phyloP scores from a whole-genome alignment of 2,888 invertebrate species.

The Trissonchulus latispiculum region DNA sequence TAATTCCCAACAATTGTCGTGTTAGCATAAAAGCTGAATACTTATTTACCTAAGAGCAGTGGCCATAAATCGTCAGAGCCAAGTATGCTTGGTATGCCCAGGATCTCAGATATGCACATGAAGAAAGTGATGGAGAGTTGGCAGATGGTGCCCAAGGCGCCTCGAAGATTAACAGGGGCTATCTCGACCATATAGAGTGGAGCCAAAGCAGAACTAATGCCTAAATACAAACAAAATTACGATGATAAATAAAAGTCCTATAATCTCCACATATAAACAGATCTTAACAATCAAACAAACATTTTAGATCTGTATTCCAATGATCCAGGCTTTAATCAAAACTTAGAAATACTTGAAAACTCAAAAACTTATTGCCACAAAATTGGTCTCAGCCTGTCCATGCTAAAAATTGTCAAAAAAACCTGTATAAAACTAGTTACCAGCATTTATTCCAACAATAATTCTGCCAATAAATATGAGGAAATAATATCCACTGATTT shows the following conservation, averaged over 20 bases:
- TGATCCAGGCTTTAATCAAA: too few species aligned
- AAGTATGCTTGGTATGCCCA: neutral
- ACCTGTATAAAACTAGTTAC: slow-evolving; percentile 41
- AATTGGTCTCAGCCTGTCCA: too few species aligned
- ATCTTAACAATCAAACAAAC: too few species aligned
- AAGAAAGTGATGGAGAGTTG: neutral
- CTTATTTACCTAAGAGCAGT: neutral
- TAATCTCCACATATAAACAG: slow-evolving; percentile 26
- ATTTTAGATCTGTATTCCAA: too few species aligned
- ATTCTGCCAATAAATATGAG: slow-evolving; percentile 60
- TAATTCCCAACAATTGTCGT: too few species aligned
- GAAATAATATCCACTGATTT: slow-evolving; percentile 60
- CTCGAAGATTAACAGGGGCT: neutral
- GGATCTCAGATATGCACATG: neutral
- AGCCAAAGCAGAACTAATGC: neutral
- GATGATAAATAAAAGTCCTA: slow-evolving; percentile 22
- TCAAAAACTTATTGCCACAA: too few species aligned
- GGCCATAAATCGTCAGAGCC: neutral
- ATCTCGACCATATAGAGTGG: neutral
- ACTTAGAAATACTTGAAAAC: too few species aligned
- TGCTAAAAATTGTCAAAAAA: too few species aligned
- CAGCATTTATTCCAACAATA: slow-evolving; percentile 10
- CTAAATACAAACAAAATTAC: neutral
- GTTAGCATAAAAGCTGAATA: too few species aligned
- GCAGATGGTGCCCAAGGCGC: neutral